Percentiles rank a stretch among this genome's conserved stretches.
Evolutionary conservation across 2,113 vertebrate genomes (phyloP).

Genomic region (Gallinago paraguaiae): DNA sequence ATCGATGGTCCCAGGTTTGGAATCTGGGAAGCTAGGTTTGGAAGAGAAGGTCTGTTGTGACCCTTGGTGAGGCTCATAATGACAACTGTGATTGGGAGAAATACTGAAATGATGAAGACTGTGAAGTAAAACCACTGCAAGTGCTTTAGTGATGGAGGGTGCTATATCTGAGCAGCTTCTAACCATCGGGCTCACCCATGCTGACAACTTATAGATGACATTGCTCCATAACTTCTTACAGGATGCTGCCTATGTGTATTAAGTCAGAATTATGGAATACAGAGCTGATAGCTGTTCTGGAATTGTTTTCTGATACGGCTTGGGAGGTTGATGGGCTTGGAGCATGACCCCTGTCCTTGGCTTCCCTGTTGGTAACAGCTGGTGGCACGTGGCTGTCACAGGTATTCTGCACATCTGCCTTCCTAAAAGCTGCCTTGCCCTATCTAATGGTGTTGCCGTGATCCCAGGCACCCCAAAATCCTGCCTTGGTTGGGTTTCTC

Average conservation of each 20-base stretch:
- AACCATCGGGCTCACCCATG: background rate
- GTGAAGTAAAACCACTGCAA: fast-evolving
- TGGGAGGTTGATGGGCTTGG: background rate
- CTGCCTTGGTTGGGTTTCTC: background rate
- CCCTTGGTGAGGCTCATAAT: background rate
- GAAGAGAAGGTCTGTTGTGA: background rate
- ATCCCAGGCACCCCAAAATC: background rate
- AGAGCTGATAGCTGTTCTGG: background rate
- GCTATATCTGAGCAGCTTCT: background rate
- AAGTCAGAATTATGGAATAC: background rate
- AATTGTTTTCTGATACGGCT: background rate
- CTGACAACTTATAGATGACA: background rate
- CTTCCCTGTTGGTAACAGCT: background rate
- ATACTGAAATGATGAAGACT: too few relatives aligned
- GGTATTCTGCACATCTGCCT: background rate
- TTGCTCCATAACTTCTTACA: background rate
- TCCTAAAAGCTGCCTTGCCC: background rate
- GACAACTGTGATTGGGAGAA: background rate
- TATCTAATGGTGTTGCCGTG: fast-evolving
- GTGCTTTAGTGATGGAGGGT: background rate
- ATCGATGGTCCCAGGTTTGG: too few relatives aligned
- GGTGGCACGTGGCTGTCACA: background rate
- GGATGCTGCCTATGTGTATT: background rate
- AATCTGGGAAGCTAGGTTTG: background rate
- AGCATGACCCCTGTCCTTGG: fast-evolving